Conservation (phyloP, 2,113 vertebrate genomes). For the zebrafish (Danio rerio) region GRCz12tu NC_133198.1:9611501-9612000, state of each 20-base stretch:
- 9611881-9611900: conserved; percentile 32
- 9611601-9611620: not conserved
- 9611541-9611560: not conserved
- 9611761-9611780: conserved; percentile 43
- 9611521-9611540: not conserved
- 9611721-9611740: conserved; percentile 52
- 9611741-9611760: conserved; percentile 49
- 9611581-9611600: conserved; percentile 37
- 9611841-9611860: not conserved
- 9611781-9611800: conserved; percentile 15
- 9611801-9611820: conserved; percentile 41
- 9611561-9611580: conserved; percentile 9
- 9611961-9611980: not conserved
- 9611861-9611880: conserved; percentile 1
- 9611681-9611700: conserved; percentile 1
- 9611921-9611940: not conserved
- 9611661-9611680: conserved; percentile 15
- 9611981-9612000: conserved; percentile 1
- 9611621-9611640: conserved; percentile 12
- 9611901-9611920: not conserved
- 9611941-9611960: not conserved
- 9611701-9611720: conserved; percentile 37
- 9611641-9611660: conserved; percentile 22
- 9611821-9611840: conserved; percentile 38
- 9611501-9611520: not conserved